These are phyloP conservation scores for Paramormyrops kingsleyae DNA, from an alignment of 2,113 vertebrate genomes.

Conservation along the genomic window DNA sequence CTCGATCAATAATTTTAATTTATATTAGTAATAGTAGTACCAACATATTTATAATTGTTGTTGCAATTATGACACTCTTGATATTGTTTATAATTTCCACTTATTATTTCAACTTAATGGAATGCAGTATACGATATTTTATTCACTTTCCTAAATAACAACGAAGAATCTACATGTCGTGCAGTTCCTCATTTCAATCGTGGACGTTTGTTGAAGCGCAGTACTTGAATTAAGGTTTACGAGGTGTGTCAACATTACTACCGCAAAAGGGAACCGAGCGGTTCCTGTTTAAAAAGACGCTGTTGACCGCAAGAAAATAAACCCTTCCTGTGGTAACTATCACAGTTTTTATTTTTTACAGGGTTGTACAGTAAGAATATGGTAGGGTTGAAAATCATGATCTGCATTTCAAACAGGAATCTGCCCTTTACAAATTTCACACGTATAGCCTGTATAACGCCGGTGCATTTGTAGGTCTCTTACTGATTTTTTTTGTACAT, in stretches of 20 bases:
- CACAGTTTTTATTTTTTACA: neutral
- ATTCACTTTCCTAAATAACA: neutral
- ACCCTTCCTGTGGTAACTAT: neutral
- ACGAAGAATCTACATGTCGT: neutral
- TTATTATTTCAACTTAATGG: neutral
- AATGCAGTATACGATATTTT: neutral
- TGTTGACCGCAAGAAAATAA: neutral
- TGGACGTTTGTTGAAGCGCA: constrained; percentile 3
- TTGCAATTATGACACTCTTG: neutral
- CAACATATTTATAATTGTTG: neutral
- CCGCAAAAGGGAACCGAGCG: constrained; percentile 1
- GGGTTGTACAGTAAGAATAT: neutral
- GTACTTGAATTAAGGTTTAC: constrained; percentile 14
- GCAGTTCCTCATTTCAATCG: neutral
- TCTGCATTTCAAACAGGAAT: neutral
- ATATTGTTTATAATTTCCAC: neutral
- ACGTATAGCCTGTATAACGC: neutral
- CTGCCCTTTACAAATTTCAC: neutral
- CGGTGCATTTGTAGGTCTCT: neutral
- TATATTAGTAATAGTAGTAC: neutral
- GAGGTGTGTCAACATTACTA: constrained; percentile 13
- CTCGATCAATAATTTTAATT: neutral
- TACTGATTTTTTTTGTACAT: neutral
- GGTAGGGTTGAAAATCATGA: neutral
- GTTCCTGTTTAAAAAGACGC: constrained; percentile 2